phyloP scores from a whole-genome alignment of 2,888 invertebrate species.

The Eledone cirrhosa region DNA sequence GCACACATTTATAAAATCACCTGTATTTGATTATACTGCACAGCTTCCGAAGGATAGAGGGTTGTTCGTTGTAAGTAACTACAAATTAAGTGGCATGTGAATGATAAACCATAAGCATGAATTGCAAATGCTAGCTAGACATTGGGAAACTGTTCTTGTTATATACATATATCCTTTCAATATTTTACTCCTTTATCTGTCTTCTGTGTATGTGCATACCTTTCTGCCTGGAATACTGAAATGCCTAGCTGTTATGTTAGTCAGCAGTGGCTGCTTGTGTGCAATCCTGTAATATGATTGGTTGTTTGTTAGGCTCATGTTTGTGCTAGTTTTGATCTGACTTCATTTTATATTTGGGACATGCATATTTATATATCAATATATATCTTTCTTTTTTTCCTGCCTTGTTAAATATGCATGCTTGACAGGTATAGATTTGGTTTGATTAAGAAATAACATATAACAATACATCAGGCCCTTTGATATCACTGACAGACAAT shows the following conservation, averaged over 20 bases:
- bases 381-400: slow-evolving; percentile 5
- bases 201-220: slow-evolving; percentile 10
- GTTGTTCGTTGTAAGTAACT: slow-evolving; percentile 30
- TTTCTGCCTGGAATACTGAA: slow-evolving; percentile 14
- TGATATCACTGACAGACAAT: too few species aligned
- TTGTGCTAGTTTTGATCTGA: slow-evolving; percentile 24
- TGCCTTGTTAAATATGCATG: slow-evolving; percentile 24
- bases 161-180: slow-evolving; percentile 16
- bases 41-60: slow-evolving; percentile 30
- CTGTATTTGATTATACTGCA: slow-evolving; percentile 29
- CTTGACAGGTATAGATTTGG: slow-evolving; percentile 26
- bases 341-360: slow-evolving; percentile 4
- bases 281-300: slow-evolving; percentile 17
- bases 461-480: too few species aligned
- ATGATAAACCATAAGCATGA: slow-evolving; percentile 17
- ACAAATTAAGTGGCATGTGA: slow-evolving; percentile 24
- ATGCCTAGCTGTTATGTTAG: background rate
- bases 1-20: slow-evolving; percentile 29
- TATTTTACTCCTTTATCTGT: background rate
- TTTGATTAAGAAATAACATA: slow-evolving; percentile 11
- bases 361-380: slow-evolving; percentile 10
- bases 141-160: slow-evolving; percentile 23
- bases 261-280: background rate
- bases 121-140: slow-evolving; percentile 20
- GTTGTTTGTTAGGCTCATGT: slow-evolving; percentile 19